Evolutionary conservation across 2,113 vertebrate species (phyloP).

Genomic region (Pollimyrus isidori): DNA sequence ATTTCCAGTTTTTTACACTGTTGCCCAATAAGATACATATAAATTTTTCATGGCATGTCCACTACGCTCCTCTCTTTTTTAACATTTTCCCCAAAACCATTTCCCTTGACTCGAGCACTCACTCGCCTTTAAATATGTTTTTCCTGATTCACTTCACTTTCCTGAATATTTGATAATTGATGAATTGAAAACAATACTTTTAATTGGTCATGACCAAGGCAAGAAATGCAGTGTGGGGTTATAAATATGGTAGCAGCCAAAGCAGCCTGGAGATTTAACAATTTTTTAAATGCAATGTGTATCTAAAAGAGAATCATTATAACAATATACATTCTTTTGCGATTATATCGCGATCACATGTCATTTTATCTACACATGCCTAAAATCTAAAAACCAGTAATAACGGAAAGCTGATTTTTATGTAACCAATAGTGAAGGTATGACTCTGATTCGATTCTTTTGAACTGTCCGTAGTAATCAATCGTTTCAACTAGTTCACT

Average conservation of each 20-base stretch:
- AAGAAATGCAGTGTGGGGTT: background rate
- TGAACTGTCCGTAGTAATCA: too few relatives aligned
- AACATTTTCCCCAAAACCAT: background rate
- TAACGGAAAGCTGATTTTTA: background rate
- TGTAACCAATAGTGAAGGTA: background rate
- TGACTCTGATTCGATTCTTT: too few relatives aligned
- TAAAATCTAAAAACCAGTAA: background rate
- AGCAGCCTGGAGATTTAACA: background rate
- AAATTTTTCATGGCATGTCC: background rate
- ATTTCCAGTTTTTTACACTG: background rate
- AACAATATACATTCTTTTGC: background rate
- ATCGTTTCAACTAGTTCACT: too few relatives aligned
- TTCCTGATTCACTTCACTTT: background rate
- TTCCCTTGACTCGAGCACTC: background rate
- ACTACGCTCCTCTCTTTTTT: background rate
- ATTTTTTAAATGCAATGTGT: background rate
- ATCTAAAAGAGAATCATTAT: background rate
- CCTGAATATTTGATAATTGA: background rate
- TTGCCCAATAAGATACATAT: background rate
- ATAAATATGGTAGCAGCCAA: background rate
- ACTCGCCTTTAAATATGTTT: background rate
- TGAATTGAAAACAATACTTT: background rate
- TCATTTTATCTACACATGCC: background rate
- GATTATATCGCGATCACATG: background rate
- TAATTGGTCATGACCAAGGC: background rate